These are phyloP conservation scores for Dicyrtoma fusca DNA, from an alignment of 2,888 invertebrate species.

Conservation along the genomic window DNA sequence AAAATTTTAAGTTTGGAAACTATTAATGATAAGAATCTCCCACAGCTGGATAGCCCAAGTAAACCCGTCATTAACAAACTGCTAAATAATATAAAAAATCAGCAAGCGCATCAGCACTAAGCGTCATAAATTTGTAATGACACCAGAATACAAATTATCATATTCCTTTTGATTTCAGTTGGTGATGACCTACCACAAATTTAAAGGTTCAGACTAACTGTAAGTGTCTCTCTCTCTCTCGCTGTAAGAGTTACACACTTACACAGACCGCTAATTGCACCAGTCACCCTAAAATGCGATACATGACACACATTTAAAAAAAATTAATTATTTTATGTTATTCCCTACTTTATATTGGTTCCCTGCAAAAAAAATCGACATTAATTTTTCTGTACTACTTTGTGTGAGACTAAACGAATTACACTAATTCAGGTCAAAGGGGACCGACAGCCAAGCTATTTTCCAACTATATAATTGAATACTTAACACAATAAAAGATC, in stretches of 20 bases:
- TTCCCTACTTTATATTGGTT: neutral
- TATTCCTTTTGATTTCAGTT: neutral
- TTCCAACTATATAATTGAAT: neutral
- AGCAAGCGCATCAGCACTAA: neutral
- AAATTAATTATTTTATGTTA: neutral
- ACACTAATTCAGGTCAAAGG: too few relatives aligned
- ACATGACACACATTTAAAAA: neutral
- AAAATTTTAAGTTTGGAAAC: neutral
- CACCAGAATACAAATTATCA: neutral
- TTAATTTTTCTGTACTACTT: neutral
- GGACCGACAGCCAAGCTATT: neutral
- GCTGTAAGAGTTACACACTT: neutral
- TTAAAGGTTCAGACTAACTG: neutral
- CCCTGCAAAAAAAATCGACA: neutral
- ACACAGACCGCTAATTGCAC: constrained; percentile 13
- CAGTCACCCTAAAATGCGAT: neutral
- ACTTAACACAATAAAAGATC: neutral
- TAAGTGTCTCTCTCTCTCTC: neutral
- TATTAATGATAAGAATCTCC: neutral
- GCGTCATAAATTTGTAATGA: constrained; percentile 7
- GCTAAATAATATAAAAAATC: constrained; percentile 4
- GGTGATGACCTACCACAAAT: neutral
- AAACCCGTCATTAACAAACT: constrained; percentile 10
- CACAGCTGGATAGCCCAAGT: neutral
- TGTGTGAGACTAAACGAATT: too few relatives aligned